Conservation (phyloP, 2,113 vertebrate genomes). For the Strigops habroptila region DNA sequence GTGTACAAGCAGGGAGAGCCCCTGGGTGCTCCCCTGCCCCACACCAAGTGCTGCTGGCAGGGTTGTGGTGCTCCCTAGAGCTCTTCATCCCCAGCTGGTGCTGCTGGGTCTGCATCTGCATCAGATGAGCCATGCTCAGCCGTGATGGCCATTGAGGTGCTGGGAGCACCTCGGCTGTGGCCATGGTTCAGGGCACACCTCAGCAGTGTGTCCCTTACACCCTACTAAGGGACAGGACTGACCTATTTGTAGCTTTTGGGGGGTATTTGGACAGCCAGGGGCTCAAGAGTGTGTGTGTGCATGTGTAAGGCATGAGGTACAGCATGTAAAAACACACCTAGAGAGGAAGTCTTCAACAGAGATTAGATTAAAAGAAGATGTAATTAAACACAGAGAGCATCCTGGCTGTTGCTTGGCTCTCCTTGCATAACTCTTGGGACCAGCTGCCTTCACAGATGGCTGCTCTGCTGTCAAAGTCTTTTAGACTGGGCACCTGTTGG, state of each 20-base stretch:
- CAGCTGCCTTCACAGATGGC: neutral
- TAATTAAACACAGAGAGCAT: constrained; percentile 9
- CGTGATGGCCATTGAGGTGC: rapidly evolving
- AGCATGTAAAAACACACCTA: neutral
- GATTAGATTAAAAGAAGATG: neutral
- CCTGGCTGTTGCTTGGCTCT: constrained; percentile 21
- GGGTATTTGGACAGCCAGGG: neutral
- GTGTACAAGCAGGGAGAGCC: neutral
- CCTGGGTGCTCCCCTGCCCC: neutral
- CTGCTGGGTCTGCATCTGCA: rapidly evolving
- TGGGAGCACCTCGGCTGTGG: neutral
- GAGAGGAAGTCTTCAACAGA: neutral
- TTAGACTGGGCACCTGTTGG: constrained; percentile 50
- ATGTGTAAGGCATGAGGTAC: neutral
- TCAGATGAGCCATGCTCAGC: neutral
- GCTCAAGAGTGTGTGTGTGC: neutral
- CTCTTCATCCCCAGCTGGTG: rapidly evolving
- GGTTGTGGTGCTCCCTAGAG: rapidly evolving
- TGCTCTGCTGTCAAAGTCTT: constrained; percentile 40
- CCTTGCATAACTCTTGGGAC: constrained; percentile 16
- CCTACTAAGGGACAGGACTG: neutral
- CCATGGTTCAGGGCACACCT: neutral
- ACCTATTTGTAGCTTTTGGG: neutral
- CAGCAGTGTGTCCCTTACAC: rapidly evolving
- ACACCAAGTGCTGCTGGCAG: rapidly evolving